Evolutionary conservation across 2,797 vertebrate species (phyloP).

Genomic region (Crenichthys baileyi): DNA sequence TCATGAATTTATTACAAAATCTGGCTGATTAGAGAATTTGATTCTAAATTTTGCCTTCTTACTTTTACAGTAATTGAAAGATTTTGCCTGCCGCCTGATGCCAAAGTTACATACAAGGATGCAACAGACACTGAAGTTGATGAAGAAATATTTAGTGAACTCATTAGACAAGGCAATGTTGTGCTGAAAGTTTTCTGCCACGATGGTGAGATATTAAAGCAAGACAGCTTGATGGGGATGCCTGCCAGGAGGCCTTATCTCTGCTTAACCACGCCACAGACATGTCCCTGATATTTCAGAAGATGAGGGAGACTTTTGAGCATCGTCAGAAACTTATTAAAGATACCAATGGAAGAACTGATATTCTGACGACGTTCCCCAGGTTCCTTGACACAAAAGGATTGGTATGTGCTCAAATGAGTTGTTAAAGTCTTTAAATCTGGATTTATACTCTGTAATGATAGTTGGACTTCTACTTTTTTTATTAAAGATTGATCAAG

Average conservation of each 20-base stretch:
- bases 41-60: background rate
- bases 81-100: background rate
- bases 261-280: slow-evolving; percentile 50
- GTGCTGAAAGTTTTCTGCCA: slow-evolving; percentile 34
- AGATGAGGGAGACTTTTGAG: slow-evolving; percentile 55
- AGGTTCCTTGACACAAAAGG: slow-evolving; percentile 20
- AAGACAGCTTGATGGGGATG: slow-evolving; percentile 44
- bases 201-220: slow-evolving; percentile 17
- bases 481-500: slow-evolving; percentile 45
- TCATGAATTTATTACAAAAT: background rate
- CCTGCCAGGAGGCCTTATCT: slow-evolving; percentile 50
- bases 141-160: slow-evolving; percentile 42
- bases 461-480: slow-evolving; percentile 15
- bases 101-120: slow-evolving; percentile 17
- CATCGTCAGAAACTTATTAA: slow-evolving; percentile 40
- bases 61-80: slow-evolving; percentile 2
- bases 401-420: background rate
- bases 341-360: slow-evolving; percentile 16
- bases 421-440: background rate
- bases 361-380: slow-evolving; percentile 23
- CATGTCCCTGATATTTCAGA: slow-evolving; percentile 35
- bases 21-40: background rate
- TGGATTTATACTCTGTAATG: background rate
- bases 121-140: slow-evolving; percentile 42
- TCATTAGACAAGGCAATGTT: slow-evolving; percentile 30